Percentiles rank a stretch among this genome's conserved stretches.
Evolutionary conservation across 2,113 vertebrate genomes (phyloP).

Genomic region (Chloropsis hardwickii): DNA sequence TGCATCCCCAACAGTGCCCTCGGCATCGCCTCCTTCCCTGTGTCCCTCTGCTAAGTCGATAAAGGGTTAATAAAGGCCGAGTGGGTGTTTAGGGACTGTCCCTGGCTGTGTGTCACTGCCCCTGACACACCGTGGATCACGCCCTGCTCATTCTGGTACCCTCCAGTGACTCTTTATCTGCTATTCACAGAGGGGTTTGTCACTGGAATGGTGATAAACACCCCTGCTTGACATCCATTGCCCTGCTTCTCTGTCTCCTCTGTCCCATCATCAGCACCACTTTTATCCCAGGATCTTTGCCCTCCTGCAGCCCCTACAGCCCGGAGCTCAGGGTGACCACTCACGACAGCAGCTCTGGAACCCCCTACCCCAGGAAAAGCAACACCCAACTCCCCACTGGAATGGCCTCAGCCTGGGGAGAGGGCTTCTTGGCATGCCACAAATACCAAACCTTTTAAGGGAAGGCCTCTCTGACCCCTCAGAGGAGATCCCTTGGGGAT

Average conservation of each 20-base stretch:
- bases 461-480: neutral
- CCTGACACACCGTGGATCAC: neutral
- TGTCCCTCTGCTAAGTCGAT: neutral
- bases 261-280: neutral
- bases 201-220: neutral
- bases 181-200: neutral
- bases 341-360: rapidly evolving
- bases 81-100: rapidly evolving
- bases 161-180: neutral
- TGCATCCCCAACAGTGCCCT: rapidly evolving
- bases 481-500: neutral
- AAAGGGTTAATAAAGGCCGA: neutral
- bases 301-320: rapidly evolving
- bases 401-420: neutral
- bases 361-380: neutral
- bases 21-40: rapidly evolving
- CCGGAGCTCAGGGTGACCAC: rapidly evolving
- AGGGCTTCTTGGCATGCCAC: neutral
- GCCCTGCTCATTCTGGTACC: rapidly evolving
- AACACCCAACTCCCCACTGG: neutral
- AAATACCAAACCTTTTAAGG: conserved; percentile 64
- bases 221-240: neutral
- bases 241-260: neutral
- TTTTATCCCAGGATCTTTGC: too few species aligned
- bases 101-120: neutral